A percentile compares a stretch with the other conserved stretches of the same genome.
Conservation (phyloP, 2,797 vertebrate species). For the Danio aesculapii region DNA sequence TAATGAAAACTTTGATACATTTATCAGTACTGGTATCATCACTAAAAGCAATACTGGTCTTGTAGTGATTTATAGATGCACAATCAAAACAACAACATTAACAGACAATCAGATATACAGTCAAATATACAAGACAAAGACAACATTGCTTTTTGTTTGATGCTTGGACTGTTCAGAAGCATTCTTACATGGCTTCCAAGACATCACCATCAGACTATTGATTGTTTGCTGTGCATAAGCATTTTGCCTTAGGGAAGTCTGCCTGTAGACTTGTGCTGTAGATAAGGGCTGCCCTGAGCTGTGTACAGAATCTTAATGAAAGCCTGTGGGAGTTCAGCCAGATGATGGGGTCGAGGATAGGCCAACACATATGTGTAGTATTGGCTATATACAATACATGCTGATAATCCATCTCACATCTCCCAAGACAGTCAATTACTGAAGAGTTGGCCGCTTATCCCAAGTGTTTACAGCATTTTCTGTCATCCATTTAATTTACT, state of each 20-base stretch:
- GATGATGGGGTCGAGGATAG: neutral
- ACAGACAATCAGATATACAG: no score
- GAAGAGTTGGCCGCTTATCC: neutral
- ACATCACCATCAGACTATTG: neutral
- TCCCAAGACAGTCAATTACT: conserved; percentile 35
- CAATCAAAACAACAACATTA: no score
- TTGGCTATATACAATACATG: neutral
- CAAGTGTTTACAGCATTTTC: conserved; percentile 1
- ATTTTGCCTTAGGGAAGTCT: neutral
- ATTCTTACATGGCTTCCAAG: neutral
- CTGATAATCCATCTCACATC: conserved; percentile 16
- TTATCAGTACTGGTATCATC: no score
- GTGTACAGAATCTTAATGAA: conserved; percentile 34
- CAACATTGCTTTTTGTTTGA: neutral
- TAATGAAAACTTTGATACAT: no score
- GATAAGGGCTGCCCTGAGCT: conserved; percentile 20
- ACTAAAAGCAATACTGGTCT: no score
- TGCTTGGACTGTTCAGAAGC: neutral
- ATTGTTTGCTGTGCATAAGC: neutral
- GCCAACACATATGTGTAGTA: neutral
- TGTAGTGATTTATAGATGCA: no score
- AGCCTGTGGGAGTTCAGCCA: conserved; percentile 31
- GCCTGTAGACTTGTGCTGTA: neutral
- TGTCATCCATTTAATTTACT: neutral
- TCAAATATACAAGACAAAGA: no score